Evolutionary conservation across 2,797 vertebrate species (phyloP).

Genomic region (Phoxinus dragarum): DNA sequence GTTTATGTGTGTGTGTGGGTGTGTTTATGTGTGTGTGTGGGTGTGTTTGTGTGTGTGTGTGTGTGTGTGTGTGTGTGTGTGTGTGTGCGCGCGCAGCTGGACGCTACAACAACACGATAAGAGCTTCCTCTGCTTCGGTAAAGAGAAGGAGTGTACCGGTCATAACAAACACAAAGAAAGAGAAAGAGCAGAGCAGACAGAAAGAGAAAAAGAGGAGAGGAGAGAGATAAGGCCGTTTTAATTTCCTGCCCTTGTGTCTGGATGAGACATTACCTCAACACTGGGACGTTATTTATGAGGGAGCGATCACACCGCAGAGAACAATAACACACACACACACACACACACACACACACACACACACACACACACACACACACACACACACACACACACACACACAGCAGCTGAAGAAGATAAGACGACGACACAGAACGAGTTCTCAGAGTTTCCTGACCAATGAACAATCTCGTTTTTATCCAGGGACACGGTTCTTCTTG

Average conservation of each 20-base stretch:
- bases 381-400: constrained; percentile 66
- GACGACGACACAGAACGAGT: neutral
- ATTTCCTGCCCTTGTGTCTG: constrained; percentile 75
- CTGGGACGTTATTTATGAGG: constrained; percentile 58
- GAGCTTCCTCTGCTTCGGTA: neutral
- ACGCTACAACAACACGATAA: neutral
- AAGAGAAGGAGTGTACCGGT: constrained; percentile 35
- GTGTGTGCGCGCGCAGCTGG: neutral
- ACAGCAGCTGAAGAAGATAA: neutral
- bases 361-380: constrained; percentile 66
- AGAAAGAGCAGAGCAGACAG: constrained; percentile 5
- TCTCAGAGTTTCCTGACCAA: neutral
- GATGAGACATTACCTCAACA: constrained; percentile 61
- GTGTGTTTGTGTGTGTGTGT: neutral
- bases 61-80: neutral
- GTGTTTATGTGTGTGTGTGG: no score
- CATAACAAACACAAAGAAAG: constrained; percentile 40
- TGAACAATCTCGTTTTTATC: neutral
- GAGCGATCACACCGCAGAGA: constrained; percentile 57
- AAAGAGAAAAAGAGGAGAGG: constrained; percentile 46
- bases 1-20: no score
- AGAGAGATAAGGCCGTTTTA: constrained; percentile 66
- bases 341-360: neutral
- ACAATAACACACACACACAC: constrained; percentile 13
- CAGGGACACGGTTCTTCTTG: neutral